Evolutionary conservation across 1,140 invertebrate genomes (phyloP).

Genomic region (Drosophila kurseongensis): DNA sequence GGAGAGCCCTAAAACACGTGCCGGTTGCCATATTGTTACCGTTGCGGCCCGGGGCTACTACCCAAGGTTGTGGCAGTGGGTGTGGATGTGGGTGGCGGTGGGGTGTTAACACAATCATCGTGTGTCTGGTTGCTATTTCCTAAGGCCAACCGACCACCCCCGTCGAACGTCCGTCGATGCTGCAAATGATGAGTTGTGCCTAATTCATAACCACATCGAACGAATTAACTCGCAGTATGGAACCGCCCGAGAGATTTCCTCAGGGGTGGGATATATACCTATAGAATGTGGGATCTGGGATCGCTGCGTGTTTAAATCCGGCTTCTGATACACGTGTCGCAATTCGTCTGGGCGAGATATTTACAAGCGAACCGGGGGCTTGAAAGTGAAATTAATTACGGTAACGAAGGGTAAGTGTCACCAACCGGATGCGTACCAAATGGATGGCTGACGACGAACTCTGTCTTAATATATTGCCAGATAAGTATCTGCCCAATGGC

Average conservation of each 20-base stretch:
- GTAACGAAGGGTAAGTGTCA: constrained; percentile 58
- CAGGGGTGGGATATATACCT: constrained; percentile 3
- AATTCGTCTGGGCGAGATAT: constrained; percentile 75
- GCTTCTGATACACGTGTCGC: constrained; percentile 67
- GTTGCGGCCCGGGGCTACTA: constrained; percentile 34
- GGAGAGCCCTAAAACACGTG: constrained; percentile 61
- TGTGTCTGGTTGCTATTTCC: constrained; percentile 63
- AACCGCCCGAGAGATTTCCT: constrained; percentile 35
- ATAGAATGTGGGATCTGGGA: constrained; percentile 34
- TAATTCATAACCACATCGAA: constrained; percentile 84
- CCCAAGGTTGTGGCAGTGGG: constrained; percentile 18
- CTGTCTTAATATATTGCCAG: constrained; percentile 46
- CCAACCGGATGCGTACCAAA: constrained; percentile 54
- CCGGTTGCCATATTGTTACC: constrained; percentile 71
- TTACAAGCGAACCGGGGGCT: constrained; percentile 56
- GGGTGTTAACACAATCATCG: constrained; percentile 75
- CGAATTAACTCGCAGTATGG: constrained; percentile 75
- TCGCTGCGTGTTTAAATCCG: constrained; percentile 50
- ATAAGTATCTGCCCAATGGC: constrained; percentile 48
- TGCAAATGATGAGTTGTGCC: constrained; percentile 83
- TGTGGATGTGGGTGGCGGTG: constrained; percentile 36
- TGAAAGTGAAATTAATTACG: constrained; percentile 62
- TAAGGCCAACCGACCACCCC: constrained; percentile 37
- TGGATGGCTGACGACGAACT: constrained; percentile 32
- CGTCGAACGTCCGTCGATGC: constrained; percentile 41